Evolutionary conservation across 2,888 invertebrate species (phyloP).

Genomic region (Ormyrus labotus): DNA sequence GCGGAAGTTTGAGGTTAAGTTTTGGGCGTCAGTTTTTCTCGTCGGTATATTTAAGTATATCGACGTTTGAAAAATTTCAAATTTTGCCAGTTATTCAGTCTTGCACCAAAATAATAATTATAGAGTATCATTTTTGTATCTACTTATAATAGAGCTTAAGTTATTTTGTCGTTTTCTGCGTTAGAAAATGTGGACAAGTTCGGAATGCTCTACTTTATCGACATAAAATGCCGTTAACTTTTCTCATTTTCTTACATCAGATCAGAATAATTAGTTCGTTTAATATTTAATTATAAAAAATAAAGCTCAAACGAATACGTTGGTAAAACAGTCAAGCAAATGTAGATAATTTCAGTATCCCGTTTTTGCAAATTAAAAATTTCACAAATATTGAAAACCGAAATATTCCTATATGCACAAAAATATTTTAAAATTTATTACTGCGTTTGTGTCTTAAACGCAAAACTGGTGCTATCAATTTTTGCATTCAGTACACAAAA

Average conservation of each 20-base stretch:
- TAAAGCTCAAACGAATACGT: neutral
- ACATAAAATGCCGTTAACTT: too few relatives aligned
- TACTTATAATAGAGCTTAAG: neutral
- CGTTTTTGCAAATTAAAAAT: too few relatives aligned
- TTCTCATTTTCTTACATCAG: too few relatives aligned
- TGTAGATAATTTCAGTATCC: neutral
- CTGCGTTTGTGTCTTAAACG: neutral
- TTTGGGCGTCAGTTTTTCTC: neutral
- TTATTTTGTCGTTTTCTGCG: neutral
- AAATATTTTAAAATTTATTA: neutral
- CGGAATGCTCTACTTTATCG: neutral
- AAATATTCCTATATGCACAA: too few relatives aligned
- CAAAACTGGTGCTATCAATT: slow-evolving; percentile 2
- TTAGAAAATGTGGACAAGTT: neutral
- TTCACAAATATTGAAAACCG: too few relatives aligned
- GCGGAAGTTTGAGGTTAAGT: too few relatives aligned
- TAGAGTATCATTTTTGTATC: neutral
- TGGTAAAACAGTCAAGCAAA: slow-evolving; percentile 9
- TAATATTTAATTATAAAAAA: too few relatives aligned
- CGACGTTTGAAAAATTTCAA: neutral
- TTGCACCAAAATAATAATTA: too few relatives aligned
- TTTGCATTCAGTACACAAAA: neutral
- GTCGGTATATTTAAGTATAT: slow-evolving; percentile 12
- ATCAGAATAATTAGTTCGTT: too few relatives aligned
- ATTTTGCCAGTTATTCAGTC: neutral